Evolutionary conservation across 2,113 vertebrate genomes (phyloP).

Genomic region (zebrafish (Danio rerio)): DNA sequence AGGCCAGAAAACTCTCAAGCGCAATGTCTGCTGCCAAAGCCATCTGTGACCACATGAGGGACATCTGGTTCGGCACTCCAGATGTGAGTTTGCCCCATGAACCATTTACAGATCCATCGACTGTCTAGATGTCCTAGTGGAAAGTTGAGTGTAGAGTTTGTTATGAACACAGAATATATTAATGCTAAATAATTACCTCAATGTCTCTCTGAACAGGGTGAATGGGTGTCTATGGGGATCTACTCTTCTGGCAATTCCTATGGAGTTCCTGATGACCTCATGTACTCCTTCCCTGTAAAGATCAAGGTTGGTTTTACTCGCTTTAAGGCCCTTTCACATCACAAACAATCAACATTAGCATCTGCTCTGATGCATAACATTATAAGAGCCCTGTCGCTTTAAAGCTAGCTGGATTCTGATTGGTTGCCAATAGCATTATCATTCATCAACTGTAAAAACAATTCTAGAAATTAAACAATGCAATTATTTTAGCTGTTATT

Average conservation of each 20-base stretch:
- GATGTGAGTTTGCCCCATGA: slow-evolving; percentile 75
- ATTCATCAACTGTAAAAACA: too few relatives aligned
- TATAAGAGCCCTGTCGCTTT: too few relatives aligned
- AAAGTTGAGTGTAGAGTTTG: too few relatives aligned
- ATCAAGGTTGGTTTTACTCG: slow-evolving; percentile 82
- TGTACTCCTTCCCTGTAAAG: slow-evolving; percentile 94
- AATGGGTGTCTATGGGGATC: slow-evolving; percentile 96
- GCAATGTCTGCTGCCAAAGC: slow-evolving; percentile 98
- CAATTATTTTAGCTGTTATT: too few relatives aligned
- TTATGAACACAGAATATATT: background rate
- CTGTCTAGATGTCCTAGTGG: too few relatives aligned
- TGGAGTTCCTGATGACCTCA: slow-evolving; percentile 86
- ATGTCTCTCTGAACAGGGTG: slow-evolving; percentile 78
- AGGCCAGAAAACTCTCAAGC: slow-evolving; percentile 95
- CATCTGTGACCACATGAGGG: slow-evolving; percentile 94
- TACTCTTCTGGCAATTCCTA: slow-evolving; percentile 92
- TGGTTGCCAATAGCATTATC: too few relatives aligned
- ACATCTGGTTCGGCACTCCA: slow-evolving; percentile 96
- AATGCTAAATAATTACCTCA: background rate
- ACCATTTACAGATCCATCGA: background rate
- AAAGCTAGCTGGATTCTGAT: too few relatives aligned
- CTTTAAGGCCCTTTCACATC: too few relatives aligned
- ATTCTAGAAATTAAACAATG: too few relatives aligned
- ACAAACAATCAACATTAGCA: too few relatives aligned
- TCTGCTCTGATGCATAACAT: too few relatives aligned